Conservation (phyloP, 2,797 vertebrate species). For the Euphonia xanthogaster region DNA sequence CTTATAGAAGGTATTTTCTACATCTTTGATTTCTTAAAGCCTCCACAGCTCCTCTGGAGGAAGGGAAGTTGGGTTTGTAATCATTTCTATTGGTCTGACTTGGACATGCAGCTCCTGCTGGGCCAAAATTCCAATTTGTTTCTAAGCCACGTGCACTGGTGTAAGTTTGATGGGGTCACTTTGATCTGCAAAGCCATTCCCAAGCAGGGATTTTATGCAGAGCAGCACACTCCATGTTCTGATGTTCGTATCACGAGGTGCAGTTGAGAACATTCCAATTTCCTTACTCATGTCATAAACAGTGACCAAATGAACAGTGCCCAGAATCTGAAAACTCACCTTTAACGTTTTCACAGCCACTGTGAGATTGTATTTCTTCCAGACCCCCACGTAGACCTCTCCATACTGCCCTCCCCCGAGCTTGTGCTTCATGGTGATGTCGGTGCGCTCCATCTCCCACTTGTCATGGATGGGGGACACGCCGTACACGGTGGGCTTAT, state of each 20-base stretch:
- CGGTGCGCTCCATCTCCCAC: conserved; percentile 99
- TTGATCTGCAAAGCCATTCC: background rate
- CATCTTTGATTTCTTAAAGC: background rate
- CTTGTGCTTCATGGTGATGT: conserved; percentile 99
- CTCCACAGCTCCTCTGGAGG: background rate
- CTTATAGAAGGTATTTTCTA: background rate
- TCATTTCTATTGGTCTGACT: background rate
- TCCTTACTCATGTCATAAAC: background rate
- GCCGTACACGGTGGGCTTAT: conserved; percentile 98
- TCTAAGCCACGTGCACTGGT: background rate
- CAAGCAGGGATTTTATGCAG: background rate
- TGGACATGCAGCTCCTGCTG: background rate
- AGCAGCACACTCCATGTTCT: background rate
- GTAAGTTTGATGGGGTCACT: background rate
- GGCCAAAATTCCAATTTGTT: background rate
- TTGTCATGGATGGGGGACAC: conserved; percentile 99
- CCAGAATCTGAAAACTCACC: conserved; percentile 72
- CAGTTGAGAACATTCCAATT: background rate
- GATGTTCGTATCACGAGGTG: background rate
- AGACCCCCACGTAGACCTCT: conserved; percentile 96
- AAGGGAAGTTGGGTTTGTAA: background rate
- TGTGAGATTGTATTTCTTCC: conserved; percentile 98
- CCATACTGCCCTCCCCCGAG: conserved; percentile 98
- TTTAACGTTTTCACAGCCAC: conserved; percentile 98
- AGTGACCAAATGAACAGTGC: background rate